phyloP scores from a whole-genome alignment of 2,797 vertebrate species.

The Amazona finschi region DNA sequence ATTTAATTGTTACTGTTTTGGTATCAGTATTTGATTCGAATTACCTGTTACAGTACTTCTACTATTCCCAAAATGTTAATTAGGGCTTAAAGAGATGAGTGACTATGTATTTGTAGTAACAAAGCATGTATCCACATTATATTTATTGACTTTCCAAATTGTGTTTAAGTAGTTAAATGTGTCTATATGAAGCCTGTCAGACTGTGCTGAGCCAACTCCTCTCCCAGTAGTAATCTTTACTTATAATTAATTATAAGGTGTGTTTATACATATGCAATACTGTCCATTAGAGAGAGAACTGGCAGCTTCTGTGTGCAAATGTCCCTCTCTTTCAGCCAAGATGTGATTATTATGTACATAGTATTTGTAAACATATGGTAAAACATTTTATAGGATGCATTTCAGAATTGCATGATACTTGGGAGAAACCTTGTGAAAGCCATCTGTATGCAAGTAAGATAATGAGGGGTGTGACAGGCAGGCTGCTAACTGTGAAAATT shows the following conservation, averaged over 20 bases:
- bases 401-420: neutral
- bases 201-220: neutral
- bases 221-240: neutral
- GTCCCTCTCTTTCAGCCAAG: neutral
- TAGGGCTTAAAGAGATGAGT: neutral
- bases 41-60: neutral
- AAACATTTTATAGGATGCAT: neutral
- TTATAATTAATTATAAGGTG: neutral
- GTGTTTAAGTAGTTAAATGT: neutral
- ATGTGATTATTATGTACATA: neutral
- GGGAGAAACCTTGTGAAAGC: conserved; percentile 13
- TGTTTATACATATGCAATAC: neutral
- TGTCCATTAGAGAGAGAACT: neutral
- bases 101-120: neutral
- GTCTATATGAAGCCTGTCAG: neutral
- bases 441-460: conserved; percentile 2
- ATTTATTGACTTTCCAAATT: neutral
- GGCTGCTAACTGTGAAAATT: conserved; percentile 15
- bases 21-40: neutral
- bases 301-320: conserved; percentile 7
- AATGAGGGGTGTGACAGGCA: conserved; percentile 8
- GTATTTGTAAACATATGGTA: conserved; percentile 26
- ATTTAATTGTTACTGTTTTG: neutral
- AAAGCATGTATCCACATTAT: neutral
- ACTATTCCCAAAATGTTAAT: neutral